Evolutionary conservation across 1,140 invertebrate genomes (phyloP).

Genomic region (Meloidogyne hapla): DNA sequence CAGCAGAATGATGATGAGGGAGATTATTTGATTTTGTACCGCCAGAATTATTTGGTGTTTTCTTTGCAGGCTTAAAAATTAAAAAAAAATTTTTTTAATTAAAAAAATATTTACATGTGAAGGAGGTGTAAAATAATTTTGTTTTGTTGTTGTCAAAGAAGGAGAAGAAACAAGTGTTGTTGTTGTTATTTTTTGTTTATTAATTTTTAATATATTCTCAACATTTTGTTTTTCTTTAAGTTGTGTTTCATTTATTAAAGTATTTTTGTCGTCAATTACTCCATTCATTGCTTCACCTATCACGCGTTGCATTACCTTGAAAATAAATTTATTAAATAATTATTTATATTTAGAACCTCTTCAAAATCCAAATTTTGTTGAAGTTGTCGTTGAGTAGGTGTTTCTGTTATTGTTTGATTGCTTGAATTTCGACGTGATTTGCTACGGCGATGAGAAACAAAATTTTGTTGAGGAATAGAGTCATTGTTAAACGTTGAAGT

Average conservation of each 20-base stretch:
- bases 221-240: background rate
- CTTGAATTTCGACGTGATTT: background rate
- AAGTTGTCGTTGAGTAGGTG: background rate
- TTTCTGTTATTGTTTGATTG: background rate
- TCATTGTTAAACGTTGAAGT: background rate
- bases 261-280: background rate
- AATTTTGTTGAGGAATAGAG: background rate
- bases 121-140: no score
- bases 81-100: background rate
- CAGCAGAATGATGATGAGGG: conserved; percentile 3
- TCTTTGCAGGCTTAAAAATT: background rate
- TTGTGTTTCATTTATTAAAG: background rate
- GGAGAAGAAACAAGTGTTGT: background rate
- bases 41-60: background rate
- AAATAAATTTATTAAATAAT: no score
- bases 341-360: no score
- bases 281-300: conserved; percentile 22
- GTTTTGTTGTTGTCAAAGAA: no score
- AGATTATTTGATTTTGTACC: background rate
- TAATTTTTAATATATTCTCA: background rate
- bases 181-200: conserved; percentile 1
- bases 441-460: background rate
- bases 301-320: conserved; percentile 26
- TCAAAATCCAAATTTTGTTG: conserved; percentile 25
- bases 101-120: conserved; percentile 2